Conservation (phyloP, 2,797 vertebrate species). For the Scarus forsteni region DNA sequence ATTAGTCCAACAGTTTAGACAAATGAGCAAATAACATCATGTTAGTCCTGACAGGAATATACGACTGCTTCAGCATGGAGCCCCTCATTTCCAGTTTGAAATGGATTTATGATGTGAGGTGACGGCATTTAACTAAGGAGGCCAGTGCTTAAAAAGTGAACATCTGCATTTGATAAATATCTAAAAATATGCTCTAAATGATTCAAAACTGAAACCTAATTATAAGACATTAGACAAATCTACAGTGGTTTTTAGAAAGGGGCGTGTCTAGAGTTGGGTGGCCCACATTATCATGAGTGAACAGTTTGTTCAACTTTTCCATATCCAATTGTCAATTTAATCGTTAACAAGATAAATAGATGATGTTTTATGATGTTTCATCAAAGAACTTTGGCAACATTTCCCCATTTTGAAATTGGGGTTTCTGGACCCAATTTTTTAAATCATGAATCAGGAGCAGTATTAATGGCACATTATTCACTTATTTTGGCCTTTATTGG, state of each 20-base stretch:
- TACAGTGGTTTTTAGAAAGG: slow-evolving; percentile 50
- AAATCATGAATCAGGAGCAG: no score
- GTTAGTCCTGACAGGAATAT: slow-evolving; percentile 77
- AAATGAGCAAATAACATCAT: slow-evolving; percentile 80
- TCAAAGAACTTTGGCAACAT: no score
- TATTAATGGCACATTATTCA: no score
- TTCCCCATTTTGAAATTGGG: no score
- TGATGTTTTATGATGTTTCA: no score
- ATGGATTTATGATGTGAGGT: slow-evolving; percentile 68
- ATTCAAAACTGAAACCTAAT: slow-evolving; percentile 56
- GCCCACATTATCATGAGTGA: no score
- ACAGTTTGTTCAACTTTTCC: no score
- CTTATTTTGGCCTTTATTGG: no score
- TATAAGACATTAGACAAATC: slow-evolving; percentile 63
- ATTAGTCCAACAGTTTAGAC: slow-evolving; percentile 79
- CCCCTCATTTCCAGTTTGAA: slow-evolving; percentile 66
- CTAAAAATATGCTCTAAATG: slow-evolving; percentile 59
- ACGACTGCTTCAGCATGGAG: slow-evolving; percentile 58
- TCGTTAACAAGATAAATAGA: no score
- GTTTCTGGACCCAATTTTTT: no score
- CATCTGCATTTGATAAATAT: slow-evolving; percentile 75
- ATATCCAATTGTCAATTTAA: no score
- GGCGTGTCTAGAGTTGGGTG: no score
- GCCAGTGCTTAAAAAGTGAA: slow-evolving; percentile 70
- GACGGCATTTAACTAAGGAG: slow-evolving; percentile 63